Evolutionary conservation across 1,140 invertebrate species (phyloP), one percentile per base, ranked within the genome.

Genomic region (Oscheius sp.): DNA sequence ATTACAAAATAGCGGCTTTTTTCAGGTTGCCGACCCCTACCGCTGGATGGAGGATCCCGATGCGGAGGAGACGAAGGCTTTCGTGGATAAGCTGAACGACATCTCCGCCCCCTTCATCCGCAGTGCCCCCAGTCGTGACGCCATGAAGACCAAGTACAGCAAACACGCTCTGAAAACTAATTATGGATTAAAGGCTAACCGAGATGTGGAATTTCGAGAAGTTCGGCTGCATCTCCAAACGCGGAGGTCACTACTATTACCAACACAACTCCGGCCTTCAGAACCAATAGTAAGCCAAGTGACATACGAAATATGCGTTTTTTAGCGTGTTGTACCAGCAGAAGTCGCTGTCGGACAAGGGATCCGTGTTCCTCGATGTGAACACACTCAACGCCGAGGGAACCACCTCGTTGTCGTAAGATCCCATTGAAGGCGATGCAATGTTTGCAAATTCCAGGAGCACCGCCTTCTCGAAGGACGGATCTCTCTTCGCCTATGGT

Each of bases 31-130:
- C 75, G 95, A 99, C 87, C 92, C 94, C 0, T 99, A 98, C 85
- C 90, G 94, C 55, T 98, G 94, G 94, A 85, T 99, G 28, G 96
- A 99, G 87, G 91, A 98, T 87, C 94, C 95, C 0, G 93, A 98
- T 84, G 88, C 91, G 0, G 88, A 91, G 75, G 93, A 97, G 86
- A 97, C 94, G 0, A 91, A 93, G 85, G 87, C 89, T 46, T 99
- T 94, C 88, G 92, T 98, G 35, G 90, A 94, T 69, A 90, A 89
- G 13, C 92, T 98, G 86, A 98, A 98, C 89, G 89, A 89, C 28
- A 88, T 99, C 20, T 93, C 93, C 13, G 86, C 88, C 61, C 92
- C 93, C 1, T 98, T 91, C 86, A 87, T 99, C 2, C 88, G 92
- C 74, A 87, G 88, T 20, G 96, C 91, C 82, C 86, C 89, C 3